Percentiles rank a stretch among this genome's conserved stretches.
Conservation (phyloP, 2,888 invertebrate species). For the Geotrupes spiniger region DNA sequence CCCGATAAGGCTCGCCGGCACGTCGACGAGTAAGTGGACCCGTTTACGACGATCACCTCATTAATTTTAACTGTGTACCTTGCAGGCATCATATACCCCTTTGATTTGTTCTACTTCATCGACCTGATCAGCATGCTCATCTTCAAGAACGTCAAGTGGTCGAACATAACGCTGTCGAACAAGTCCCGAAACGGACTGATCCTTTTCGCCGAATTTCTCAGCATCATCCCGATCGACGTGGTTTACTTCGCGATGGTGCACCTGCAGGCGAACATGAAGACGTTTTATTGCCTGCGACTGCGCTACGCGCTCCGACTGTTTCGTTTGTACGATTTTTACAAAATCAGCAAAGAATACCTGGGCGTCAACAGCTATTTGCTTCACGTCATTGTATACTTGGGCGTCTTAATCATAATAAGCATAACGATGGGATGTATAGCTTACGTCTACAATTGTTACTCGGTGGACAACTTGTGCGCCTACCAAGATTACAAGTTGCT, state of each 20-base stretch:
- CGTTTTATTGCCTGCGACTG: slow-evolving; percentile 13
- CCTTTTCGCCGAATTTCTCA: slow-evolving; percentile 11
- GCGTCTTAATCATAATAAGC: slow-evolving; percentile 3
- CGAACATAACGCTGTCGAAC: not conserved
- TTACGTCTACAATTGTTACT: slow-evolving; percentile 12
- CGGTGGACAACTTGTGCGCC: not conserved
- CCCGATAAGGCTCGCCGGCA: not conserved
- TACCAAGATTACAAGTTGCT: not conserved
- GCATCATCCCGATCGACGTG: slow-evolving; percentile 14
- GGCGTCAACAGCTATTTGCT: slow-evolving; percentile 11
- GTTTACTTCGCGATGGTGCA: slow-evolving; percentile 10
- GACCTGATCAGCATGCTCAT: slow-evolving; percentile 17
- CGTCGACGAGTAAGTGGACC: not conserved
- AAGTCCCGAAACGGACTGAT: slow-evolving; percentile 8
- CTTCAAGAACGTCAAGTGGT: slow-evolving; percentile 16
- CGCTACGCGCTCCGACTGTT: slow-evolving; percentile 14
- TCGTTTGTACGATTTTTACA: slow-evolving; percentile 11
- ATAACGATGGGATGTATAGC: slow-evolving; percentile 5
- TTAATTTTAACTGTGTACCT: no score
- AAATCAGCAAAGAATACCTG: slow-evolving; percentile 7
- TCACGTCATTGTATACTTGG: slow-evolving; percentile 10
- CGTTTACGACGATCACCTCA: no score
- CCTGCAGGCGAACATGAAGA: slow-evolving; percentile 3
- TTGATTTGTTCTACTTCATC: slow-evolving; percentile 18
- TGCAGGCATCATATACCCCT: slow-evolving; percentile 8